These are phyloP conservation scores for Platyscapa corneri DNA, from an alignment of 1,140 invertebrate species.

Conservation along the genomic window DNA sequence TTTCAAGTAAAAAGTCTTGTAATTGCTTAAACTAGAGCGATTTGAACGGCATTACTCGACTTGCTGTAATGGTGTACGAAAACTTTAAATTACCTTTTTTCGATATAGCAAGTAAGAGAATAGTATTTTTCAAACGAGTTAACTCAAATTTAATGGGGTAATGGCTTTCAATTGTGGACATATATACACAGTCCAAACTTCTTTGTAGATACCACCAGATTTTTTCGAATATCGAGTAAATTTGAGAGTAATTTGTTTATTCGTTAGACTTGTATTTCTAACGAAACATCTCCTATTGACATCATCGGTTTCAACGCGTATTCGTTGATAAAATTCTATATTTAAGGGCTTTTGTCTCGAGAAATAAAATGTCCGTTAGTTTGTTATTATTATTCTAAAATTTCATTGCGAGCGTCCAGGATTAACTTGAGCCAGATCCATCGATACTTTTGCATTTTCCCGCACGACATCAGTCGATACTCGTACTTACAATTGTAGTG, in stretches of 20 bases:
- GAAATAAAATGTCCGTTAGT: no score
- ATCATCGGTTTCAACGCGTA: background rate
- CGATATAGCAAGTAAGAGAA: background rate
- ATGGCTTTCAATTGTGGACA: background rate
- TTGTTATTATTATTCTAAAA: no score
- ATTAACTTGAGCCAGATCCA: no score
- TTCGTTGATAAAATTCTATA: no score
- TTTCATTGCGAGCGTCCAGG: no score
- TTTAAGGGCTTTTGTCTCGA: no score
- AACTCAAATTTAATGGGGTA: background rate
- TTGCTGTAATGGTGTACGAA: background rate
- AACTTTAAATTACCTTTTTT: slow-evolving; percentile 1
- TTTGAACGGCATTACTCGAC: background rate
- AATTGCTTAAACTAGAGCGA: background rate
- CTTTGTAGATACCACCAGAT: background rate
- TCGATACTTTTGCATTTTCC: no score
- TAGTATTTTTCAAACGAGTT: background rate
- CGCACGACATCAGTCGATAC: no score
- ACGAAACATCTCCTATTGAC: background rate
- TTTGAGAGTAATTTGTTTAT: background rate
- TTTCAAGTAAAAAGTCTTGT: background rate
- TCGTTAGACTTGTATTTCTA: background rate
- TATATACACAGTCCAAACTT: background rate
- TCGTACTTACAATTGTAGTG: no score
- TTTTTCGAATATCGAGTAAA: no score